phyloP scores from a whole-genome alignment of 2,888 invertebrate species.

The Dasysyrphus albostriatus region DNA sequence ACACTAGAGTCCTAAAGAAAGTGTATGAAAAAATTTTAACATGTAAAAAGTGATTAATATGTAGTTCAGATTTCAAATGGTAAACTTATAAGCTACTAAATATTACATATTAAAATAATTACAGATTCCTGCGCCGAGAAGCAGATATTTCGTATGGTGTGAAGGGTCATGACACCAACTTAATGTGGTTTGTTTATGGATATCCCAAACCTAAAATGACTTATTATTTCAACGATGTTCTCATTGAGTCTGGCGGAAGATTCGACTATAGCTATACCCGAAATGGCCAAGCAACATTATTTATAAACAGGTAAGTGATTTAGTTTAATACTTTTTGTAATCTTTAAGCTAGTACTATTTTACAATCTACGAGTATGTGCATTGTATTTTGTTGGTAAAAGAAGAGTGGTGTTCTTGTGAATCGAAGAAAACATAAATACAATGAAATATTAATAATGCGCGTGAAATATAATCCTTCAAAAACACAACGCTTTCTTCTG shows the following conservation, averaged over 20 bases:
- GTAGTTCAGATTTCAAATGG: background rate
- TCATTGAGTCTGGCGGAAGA: conserved; percentile 92
- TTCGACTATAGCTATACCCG: conserved; percentile 95
- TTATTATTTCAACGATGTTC: conserved; percentile 93
- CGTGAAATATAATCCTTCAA: no score
- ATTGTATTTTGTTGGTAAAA: no score
- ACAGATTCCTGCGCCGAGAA: conserved; percentile 92
- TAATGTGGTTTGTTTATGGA: conserved; percentile 98
- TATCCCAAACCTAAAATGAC: conserved; percentile 97
- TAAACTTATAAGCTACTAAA: background rate
- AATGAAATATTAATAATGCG: no score
- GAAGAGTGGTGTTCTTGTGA: no score
- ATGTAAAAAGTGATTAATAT: no score
- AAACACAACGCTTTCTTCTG: no score
- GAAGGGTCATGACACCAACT: conserved; percentile 94
- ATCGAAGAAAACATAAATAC: no score
- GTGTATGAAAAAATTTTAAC: no score
- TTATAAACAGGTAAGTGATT: conserved; percentile 89
- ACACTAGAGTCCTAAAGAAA: no score
- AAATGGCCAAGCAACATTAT: conserved; percentile 95
- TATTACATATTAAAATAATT: conserved; percentile 7
- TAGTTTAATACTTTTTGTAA: background rate
- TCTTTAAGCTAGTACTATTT: background rate
- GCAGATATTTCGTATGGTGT: conserved; percentile 95
- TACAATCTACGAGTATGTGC: background rate